Evolutionary conservation across 1,140 invertebrate genomes (phyloP).

Genomic region (Palaemon carinicauda): DNA sequence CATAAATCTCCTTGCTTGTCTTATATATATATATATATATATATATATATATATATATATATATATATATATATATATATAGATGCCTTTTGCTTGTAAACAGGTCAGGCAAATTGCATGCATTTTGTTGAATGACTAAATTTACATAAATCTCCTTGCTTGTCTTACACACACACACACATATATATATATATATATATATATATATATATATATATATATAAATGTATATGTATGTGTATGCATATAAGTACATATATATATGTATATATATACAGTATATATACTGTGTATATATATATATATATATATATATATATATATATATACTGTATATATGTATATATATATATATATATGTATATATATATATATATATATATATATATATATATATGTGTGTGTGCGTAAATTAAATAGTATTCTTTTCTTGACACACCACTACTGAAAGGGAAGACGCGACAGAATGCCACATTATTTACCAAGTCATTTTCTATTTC

Average conservation of each 20-base stretch:
- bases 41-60: not conserved
- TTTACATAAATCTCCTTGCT: too few species aligned
- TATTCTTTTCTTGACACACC: not conserved
- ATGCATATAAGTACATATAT: not conserved
- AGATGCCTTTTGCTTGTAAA: too few species aligned
- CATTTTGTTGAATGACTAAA: too few species aligned
- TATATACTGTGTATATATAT: slow-evolving; percentile 1
- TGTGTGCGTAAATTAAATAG: not conserved
- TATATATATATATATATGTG: not conserved
- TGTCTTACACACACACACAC: too few species aligned
- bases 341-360: not conserved
- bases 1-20: too few species aligned
- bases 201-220: not conserved
- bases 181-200: not conserved
- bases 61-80: not conserved
- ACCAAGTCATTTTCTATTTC: too few species aligned
- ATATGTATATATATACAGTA: not conserved
- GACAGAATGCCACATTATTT: too few species aligned
- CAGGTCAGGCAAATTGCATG: not conserved
- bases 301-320: slow-evolving; percentile 9
- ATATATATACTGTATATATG: slow-evolving; percentile 2
- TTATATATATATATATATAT: not conserved
- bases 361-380: not conserved
- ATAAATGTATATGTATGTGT: not conserved
- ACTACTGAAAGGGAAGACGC: too few species aligned